Conservation (phyloP, 2,797 vertebrate genomes). For the Austrolebias charrua region DNA sequence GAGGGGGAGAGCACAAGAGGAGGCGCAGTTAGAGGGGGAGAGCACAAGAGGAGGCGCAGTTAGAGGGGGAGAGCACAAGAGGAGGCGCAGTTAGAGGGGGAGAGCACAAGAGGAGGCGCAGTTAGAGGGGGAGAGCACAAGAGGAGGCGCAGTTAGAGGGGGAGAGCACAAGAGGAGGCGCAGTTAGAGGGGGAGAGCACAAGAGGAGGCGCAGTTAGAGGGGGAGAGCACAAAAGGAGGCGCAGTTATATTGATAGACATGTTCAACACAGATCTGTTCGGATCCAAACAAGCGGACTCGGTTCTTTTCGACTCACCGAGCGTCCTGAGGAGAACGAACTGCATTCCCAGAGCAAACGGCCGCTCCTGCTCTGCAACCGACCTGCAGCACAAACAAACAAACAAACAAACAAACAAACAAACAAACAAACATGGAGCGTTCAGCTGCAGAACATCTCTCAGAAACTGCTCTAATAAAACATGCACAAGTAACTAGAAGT, state of each 20-base stretch:
- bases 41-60: slow-evolving; percentile 31
- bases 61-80: slow-evolving; percentile 41
- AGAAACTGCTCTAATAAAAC: no score
- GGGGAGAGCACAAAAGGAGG: no score
- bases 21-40: slow-evolving; percentile 31
- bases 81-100: slow-evolving; percentile 34
- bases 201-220: slow-evolving; percentile 35
- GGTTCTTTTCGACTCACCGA: slow-evolving; percentile 82
- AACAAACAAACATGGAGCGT: no score
- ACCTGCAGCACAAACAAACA: slow-evolving; percentile 74
- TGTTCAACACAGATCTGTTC: neutral
- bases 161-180: slow-evolving; percentile 49
- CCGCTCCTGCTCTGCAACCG: slow-evolving; percentile 91
- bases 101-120: slow-evolving; percentile 43
- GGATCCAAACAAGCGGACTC: neutral
- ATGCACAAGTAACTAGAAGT: no score
- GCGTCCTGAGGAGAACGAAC: slow-evolving; percentile 95
- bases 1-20: slow-evolving; percentile 51
- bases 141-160: slow-evolving; percentile 38
- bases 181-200: slow-evolving; percentile 22
- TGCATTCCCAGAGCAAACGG: slow-evolving; percentile 98
- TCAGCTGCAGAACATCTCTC: no score
- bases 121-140: slow-evolving; percentile 21
- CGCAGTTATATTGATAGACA: no score
- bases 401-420: neutral